phyloP scores from a whole-genome alignment of 2,113 vertebrate species.

The Pachycephala philippinensis region DNA sequence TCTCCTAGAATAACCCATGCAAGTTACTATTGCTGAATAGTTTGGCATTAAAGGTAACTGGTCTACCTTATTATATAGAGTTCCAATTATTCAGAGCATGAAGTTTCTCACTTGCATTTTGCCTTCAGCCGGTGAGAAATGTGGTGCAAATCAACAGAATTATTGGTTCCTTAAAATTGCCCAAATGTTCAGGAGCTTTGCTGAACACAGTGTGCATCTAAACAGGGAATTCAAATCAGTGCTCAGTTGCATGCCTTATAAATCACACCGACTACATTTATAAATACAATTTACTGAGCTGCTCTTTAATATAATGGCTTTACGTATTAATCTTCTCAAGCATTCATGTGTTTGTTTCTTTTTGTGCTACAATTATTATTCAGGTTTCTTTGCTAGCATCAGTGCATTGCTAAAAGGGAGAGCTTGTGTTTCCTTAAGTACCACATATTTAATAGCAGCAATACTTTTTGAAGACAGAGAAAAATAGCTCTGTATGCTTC shows the following conservation, averaged over 20 bases:
- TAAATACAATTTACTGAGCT: background rate
- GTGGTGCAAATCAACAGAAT: background rate
- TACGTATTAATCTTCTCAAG: background rate
- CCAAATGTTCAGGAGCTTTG: background rate
- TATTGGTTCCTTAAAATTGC: background rate
- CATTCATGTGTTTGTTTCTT: background rate
- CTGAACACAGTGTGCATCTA: background rate
- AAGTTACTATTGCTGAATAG: background rate
- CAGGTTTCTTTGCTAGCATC: background rate
- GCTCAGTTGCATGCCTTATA: background rate
- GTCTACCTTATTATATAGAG: background rate
- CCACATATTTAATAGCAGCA: background rate
- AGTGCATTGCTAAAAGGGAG: background rate
- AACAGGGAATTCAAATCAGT: background rate
- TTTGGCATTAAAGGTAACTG: background rate
- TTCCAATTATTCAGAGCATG: background rate
- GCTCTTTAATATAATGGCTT: background rate
- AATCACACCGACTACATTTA: background rate
- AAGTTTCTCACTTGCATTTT: background rate
- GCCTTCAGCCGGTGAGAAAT: background rate
- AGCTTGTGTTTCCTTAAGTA: background rate
- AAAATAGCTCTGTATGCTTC: slow-evolving; percentile 5
- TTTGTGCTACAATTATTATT: background rate
- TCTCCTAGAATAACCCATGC: background rate
- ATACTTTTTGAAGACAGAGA: slow-evolving; percentile 13